phyloP scores from a whole-genome alignment of 2,113 vertebrate genomes.

The Notarius quadriscutis region DNA sequence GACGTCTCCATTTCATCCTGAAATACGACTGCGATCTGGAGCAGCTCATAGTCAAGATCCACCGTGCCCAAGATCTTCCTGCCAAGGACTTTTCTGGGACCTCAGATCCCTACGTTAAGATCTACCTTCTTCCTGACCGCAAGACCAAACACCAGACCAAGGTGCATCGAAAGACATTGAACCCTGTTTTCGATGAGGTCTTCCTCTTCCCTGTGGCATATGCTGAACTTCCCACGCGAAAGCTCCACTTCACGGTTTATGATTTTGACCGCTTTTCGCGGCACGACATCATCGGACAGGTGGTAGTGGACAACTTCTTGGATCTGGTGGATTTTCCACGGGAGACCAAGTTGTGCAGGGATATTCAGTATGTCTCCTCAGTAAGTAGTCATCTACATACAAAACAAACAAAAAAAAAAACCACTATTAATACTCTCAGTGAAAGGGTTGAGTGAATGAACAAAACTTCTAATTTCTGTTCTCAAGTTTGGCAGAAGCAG shows the following conservation, averaged over 20 bases:
- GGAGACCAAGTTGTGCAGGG: constrained; percentile 92
- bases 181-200: constrained; percentile 97
- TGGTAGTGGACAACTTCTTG: constrained; percentile 97
- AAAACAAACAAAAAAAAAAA: not conserved
- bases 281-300: constrained; percentile 96
- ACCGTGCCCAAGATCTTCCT: constrained; percentile 92
- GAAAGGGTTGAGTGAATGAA: not conserved
- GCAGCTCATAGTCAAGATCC: constrained; percentile 97
- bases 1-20: constrained; percentile 90
- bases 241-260: constrained; percentile 97
- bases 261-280: constrained; percentile 98
- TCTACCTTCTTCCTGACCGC: constrained; percentile 94
- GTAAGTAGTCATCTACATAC: constrained; percentile 76
- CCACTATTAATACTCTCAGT: not conserved
- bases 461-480: not conserved
- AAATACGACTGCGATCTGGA: constrained; percentile 96
- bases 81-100: constrained; percentile 98
- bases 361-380: constrained; percentile 94
- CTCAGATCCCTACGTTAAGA: constrained; percentile 98
- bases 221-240: constrained; percentile 88
- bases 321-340: constrained; percentile 97
- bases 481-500: not conserved
- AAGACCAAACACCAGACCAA: constrained; percentile 99
- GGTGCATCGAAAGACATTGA: constrained; percentile 96
- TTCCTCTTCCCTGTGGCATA: constrained; percentile 97